Evolutionary conservation across 2,888 invertebrate genomes (phyloP).

Genomic region (Eristalis arbustorum): DNA sequence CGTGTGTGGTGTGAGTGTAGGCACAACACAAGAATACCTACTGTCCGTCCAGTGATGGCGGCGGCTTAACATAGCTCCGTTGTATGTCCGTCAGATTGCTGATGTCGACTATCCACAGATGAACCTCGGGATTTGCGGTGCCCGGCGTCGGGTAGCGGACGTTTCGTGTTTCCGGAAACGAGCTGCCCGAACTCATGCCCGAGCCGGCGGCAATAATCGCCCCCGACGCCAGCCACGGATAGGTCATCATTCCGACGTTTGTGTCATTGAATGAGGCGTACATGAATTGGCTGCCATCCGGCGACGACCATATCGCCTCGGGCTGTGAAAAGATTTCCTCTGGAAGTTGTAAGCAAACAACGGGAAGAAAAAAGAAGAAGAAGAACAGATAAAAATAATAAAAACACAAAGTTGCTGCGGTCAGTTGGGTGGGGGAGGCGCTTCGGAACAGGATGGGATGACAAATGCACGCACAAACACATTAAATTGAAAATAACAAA

Average conservation of each 20-base stretch:
- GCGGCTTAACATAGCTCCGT: conserved; percentile 87
- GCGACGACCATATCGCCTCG: conserved; percentile 93
- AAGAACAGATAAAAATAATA: background rate
- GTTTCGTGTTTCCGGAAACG: conserved; percentile 89
- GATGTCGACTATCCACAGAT: conserved; percentile 90
- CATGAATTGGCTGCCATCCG: conserved; percentile 90
- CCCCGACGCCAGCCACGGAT: conserved; percentile 90
- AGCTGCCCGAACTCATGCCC: conserved; percentile 82
- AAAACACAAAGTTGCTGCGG: background rate
- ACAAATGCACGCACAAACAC: background rate
- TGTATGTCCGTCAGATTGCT: conserved; percentile 85
- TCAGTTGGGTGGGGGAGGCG: too few species aligned
- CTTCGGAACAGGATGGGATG: background rate
- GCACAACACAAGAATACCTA: conserved; percentile 81
- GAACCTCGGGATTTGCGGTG: conserved; percentile 91
- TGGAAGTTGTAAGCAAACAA: conserved; percentile 78
- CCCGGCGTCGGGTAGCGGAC: conserved; percentile 94
- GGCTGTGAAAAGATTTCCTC: conserved; percentile 92
- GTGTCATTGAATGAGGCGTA: conserved; percentile 94
- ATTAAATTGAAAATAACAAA: background rate
- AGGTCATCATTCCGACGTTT: conserved; percentile 87
- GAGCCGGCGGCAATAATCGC: conserved; percentile 83
- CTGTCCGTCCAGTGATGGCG: conserved; percentile 89
- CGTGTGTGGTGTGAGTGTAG: conserved; percentile 13
- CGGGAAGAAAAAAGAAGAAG: background rate